Evolutionary conservation across 2,888 invertebrate species (phyloP).

Genomic region (Priapulus caudatus): DNA sequence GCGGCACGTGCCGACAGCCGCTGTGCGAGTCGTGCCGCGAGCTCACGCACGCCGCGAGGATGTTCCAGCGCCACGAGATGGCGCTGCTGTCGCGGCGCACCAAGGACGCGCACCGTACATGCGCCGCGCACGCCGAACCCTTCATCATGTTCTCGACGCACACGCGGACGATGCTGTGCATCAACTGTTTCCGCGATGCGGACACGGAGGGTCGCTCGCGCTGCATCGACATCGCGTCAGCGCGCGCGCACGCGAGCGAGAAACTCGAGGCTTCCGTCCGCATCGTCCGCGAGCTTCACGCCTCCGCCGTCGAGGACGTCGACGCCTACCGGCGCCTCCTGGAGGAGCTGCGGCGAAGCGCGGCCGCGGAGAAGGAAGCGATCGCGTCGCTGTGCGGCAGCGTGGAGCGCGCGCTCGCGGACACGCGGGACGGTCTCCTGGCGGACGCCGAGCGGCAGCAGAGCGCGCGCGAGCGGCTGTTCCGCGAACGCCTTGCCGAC

Average conservation of each 20-base stretch:
- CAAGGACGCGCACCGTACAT: conserved; percentile 50
- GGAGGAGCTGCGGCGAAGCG: conserved; percentile 52
- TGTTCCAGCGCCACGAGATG: conserved; percentile 61
- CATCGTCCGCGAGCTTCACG: conserved; percentile 49
- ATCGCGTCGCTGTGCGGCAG: conserved; percentile 54
- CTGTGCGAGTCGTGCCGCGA: conserved; percentile 56
- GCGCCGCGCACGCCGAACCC: conserved; percentile 53
- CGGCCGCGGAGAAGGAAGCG: conserved; percentile 52
- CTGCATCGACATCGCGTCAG: conserved; percentile 60
- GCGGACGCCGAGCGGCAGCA: conserved; percentile 54
- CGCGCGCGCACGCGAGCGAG: conserved; percentile 56
- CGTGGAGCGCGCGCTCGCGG: conserved; percentile 52
- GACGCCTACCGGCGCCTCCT: conserved; percentile 52
- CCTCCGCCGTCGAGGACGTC: conserved; percentile 54
- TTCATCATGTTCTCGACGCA: conserved; percentile 60
- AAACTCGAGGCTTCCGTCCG: conserved; percentile 53
- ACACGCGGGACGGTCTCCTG: conserved; percentile 52
- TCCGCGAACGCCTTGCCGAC: conserved; percentile 45
- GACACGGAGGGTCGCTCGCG: conserved; percentile 48
- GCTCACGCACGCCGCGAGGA: conserved; percentile 60
- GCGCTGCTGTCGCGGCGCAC: conserved; percentile 57
- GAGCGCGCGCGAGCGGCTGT: conserved; percentile 41
- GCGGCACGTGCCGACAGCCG: conserved; percentile 62
- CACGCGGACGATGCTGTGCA: conserved; percentile 57
- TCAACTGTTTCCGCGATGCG: conserved; percentile 59